Percentiles rank a stretch among this genome's conserved stretches.
These are phyloP conservation scores for Lates calcarifer DNA, from an alignment of 2,113 vertebrate species.

Conservation along the genomic window DNA sequence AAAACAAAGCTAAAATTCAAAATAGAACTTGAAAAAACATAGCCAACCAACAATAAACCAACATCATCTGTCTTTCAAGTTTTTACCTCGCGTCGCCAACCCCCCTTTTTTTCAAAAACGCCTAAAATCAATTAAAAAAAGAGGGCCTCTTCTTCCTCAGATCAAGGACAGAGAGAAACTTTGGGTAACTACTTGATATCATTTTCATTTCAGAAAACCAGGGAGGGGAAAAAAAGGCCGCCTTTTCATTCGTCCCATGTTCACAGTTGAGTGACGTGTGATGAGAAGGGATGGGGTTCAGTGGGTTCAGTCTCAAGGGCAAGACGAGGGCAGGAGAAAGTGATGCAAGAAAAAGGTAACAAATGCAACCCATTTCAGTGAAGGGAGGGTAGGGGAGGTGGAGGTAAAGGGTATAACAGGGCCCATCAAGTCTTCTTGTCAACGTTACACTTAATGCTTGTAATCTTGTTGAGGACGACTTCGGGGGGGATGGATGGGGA, in stretches of 20 bases:
- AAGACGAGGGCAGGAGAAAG: slow-evolving; percentile 25
- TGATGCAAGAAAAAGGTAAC: slow-evolving; percentile 68
- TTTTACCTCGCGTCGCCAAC: slow-evolving; percentile 83
- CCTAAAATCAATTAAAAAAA: slow-evolving; percentile 55
- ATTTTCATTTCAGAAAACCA: slow-evolving; percentile 73
- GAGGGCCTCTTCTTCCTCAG: slow-evolving; percentile 69
- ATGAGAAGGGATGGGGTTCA: slow-evolving; percentile 57
- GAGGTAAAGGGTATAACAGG: slow-evolving; percentile 37
- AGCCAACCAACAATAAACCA: slow-evolving; percentile 85
- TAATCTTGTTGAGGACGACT: slow-evolving; percentile 75
- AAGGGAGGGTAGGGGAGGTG: slow-evolving; percentile 24
- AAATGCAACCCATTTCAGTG: slow-evolving; percentile 57
- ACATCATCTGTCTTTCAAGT: slow-evolving; percentile 92
- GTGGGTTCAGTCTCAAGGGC: slow-evolving; percentile 72
- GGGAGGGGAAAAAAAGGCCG: slow-evolving; percentile 51
- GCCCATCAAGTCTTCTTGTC: slow-evolving; percentile 57
- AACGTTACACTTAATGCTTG: slow-evolving; percentile 91
- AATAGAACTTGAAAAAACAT: slow-evolving; percentile 83
- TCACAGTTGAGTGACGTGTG: slow-evolving; percentile 73
- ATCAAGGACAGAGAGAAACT: slow-evolving; percentile 73
- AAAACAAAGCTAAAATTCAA: slow-evolving; percentile 82
- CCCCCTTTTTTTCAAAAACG: slow-evolving; percentile 47
- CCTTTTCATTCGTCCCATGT: slow-evolving; percentile 74
- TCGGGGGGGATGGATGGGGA: slow-evolving; percentile 72
- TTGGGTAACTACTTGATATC: slow-evolving; percentile 77